phyloP scores from a whole-genome alignment of 2,797 vertebrate species.

The Menidia menidia region DNA sequence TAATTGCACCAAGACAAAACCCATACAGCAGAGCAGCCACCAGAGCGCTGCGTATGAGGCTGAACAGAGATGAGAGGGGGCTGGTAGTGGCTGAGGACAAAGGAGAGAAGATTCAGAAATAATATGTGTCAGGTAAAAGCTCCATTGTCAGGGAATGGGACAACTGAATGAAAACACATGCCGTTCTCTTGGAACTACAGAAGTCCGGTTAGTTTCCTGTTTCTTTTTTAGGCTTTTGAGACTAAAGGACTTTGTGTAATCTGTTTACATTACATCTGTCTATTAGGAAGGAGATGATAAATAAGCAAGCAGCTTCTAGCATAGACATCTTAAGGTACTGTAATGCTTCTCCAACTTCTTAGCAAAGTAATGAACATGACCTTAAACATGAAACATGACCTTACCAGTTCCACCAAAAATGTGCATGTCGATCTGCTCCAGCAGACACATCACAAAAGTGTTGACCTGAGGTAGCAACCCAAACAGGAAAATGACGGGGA shows the following conservation, averaged over 20 bases:
- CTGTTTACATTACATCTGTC: no score
- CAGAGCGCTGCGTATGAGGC: slow-evolving; percentile 88
- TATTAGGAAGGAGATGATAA: no score
- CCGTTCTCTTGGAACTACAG: no score
- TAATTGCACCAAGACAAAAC: slow-evolving; percentile 91
- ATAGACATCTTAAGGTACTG: background rate
- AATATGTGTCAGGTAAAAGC: no score
- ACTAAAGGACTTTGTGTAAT: no score
- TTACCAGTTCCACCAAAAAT: slow-evolving; percentile 92
- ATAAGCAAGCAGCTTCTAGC: background rate
- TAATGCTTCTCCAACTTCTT: background rate
- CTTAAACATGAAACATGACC: slow-evolving; percentile 1
- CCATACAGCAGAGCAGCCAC: slow-evolving; percentile 89
- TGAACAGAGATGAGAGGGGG: slow-evolving; percentile 90
- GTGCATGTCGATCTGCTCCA: slow-evolving; percentile 94
- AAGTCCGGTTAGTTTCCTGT: no score
- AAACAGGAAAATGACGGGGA: slow-evolving; percentile 91
- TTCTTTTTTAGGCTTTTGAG: no score
- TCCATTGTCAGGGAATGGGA: no score
- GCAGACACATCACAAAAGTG: slow-evolving; percentile 93
- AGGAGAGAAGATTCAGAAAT: slow-evolving; percentile 11
- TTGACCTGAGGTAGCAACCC: slow-evolving; percentile 94
- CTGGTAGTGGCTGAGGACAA: slow-evolving; percentile 88
- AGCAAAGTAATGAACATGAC: slow-evolving; percentile 1
- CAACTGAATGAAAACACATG: no score